Percentiles rank a stretch among this genome's conserved stretches.
Conservation (phyloP, 2,888 invertebrate species). For the Masnerella sp. region DNA sequence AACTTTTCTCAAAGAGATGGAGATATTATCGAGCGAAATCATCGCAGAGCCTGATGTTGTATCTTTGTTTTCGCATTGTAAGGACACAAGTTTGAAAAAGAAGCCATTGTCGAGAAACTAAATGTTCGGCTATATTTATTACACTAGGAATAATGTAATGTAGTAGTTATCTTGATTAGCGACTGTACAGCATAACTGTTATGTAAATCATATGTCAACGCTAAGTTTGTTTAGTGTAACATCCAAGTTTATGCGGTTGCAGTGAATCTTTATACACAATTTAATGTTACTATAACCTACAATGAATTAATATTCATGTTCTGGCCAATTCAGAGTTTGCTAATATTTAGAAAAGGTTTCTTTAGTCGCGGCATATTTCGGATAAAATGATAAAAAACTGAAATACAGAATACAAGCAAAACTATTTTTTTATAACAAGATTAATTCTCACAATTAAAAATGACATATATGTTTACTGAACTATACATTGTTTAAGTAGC, state of each 20-base stretch:
- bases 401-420: no score
- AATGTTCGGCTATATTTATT: slow-evolving; percentile 23
- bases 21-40: not conserved
- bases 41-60: not conserved
- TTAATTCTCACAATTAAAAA: no score
- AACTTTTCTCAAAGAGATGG: not conserved
- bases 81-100: not conserved
- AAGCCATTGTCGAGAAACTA: slow-evolving; percentile 7
- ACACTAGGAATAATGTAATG: slow-evolving; percentile 14
- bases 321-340: no score
- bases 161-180: slow-evolving; percentile 37
- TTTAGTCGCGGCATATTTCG: no score
- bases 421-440: no score
- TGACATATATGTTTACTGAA: no score
- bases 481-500: no score
- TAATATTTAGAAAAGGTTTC: no score
- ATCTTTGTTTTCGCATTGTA: not conserved
- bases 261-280: slow-evolving; percentile 21
- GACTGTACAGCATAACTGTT: slow-evolving; percentile 27
- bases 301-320: no score
- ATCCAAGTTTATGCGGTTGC: slow-evolving; percentile 9
- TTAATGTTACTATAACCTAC: no score
- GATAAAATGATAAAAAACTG: no score
- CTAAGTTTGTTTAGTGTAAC: slow-evolving; percentile 20
- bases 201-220: slow-evolving; percentile 44